Conservation (phyloP, 2,888 invertebrate species). For the Apotomis betuletana region DNA sequence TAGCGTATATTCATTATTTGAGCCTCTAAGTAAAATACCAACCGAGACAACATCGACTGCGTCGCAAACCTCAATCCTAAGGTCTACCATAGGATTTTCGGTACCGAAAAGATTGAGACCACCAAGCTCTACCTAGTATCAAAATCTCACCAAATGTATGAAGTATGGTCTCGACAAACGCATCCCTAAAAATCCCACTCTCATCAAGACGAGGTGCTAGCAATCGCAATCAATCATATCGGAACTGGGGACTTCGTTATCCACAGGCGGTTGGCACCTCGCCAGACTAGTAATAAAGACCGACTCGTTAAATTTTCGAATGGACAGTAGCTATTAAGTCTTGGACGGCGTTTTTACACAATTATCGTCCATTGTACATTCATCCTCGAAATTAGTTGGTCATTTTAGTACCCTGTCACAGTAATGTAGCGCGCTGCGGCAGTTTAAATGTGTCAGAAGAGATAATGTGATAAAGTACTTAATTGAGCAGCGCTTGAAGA, state of each 20-base stretch:
- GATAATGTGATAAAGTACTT: neutral
- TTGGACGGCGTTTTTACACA: conserved; percentile 28
- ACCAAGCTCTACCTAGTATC: too few relatives aligned
- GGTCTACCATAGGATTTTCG: too few relatives aligned
- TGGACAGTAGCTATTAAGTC: conserved; percentile 64
- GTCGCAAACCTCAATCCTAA: too few relatives aligned
- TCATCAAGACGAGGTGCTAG: conserved; percentile 81
- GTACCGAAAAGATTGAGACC: too few relatives aligned
- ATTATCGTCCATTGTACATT: conserved; percentile 24
- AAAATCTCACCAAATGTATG: neutral
- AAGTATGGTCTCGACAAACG: neutral
- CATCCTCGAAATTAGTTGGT: conserved; percentile 1
- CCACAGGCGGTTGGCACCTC: conserved; percentile 64
- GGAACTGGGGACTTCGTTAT: conserved; percentile 62
- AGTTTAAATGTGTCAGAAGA: neutral
- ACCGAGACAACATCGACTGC: too few relatives aligned
- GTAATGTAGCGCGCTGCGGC: neutral
- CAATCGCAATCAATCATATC: conserved; percentile 77
- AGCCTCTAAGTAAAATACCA: too few relatives aligned
- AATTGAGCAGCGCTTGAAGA: too few relatives aligned
- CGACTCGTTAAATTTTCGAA: conserved; percentile 74
- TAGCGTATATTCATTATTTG: too few relatives aligned
- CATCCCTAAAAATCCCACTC: conserved; percentile 70
- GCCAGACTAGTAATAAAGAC: conserved; percentile 80
- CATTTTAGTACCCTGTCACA: neutral